Evolutionary conservation across 1,140 invertebrate species (phyloP), one percentile per base, ranked within the genome.

Genomic region (Agrypnia vestita): DNA sequence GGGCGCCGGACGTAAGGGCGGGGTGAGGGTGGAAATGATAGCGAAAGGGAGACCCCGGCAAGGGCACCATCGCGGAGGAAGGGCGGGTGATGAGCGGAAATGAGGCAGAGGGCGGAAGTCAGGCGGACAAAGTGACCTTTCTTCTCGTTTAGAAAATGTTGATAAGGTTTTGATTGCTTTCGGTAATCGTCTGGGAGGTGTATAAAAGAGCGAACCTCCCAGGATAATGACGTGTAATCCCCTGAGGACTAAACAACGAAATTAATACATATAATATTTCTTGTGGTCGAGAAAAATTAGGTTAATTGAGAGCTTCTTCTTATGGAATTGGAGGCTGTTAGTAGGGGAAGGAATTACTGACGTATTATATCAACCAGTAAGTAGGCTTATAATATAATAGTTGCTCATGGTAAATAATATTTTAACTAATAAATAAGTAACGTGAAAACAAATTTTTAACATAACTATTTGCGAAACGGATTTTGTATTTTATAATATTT

Each of bases 101-200:
- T 62, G 17, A 62, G 17, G 9, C 25, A 21, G 25, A 62, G 25
- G 59, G 59, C 19, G 59, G 59, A 62, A 62, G 59, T 25, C 19
- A 4, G 21, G 1, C 21, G 19, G 59, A 62, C 59, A 62, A 62
- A 62, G 59, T 25, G 15, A 19, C 15, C 19, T 21, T 56, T 17
- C 12, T 19, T 62, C 11, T 51, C 11, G 49, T 51, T 51, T 51
- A 13, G 49, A 21, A 25, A 62, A 51, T 51, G 25, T 62, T 12
- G 17, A 12, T 13, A 10, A 62, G 9, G 15, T 62, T 62, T 25
- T 25, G 59, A 62, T 62, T 21, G 17, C 19, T 19, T 21, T 8
- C 7, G 21, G 11, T 35, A 12, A 21, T 62, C 25, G 25, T 35
- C 25, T 35, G 25, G 25, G 25, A 35, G 25, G 25, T 35, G 25